Base-by-base conservation (phyloP, 2,113 vertebrate species). In the Alligator sinensis region DNA sequence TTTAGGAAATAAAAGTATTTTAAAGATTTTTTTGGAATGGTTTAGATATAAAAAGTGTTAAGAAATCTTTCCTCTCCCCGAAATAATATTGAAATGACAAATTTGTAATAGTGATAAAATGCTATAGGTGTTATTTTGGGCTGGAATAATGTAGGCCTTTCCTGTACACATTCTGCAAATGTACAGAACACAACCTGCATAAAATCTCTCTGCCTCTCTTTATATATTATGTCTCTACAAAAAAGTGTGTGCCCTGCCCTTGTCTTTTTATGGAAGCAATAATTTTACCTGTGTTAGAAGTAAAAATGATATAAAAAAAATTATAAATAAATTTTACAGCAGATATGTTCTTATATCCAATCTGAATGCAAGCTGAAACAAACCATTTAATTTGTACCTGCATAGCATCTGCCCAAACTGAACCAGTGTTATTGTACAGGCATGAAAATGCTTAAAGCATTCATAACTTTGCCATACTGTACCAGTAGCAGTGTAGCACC, bases 401-500 rank as follows among this genome's bases (percentile, higher is more conserved):
- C 19, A 38, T 19, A 80, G 47, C 21, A 18, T 76, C 28, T 85
- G 88, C 66, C 91, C 57, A 57, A 86, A 14, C 34, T 82, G 91
- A 66, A 75, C 34, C 25, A 77, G 59, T 74, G 64, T 72, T 57
- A 87, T 81, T 72, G 82, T 61, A 21, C 38, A 8, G 25, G 14
- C 11, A 83, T 58, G 28, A 91, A 8, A 38, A 24, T 47, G 16
- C 70, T 24, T 64, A 27, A 61, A 91, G 68, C 17, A 25, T 38
- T 55, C 10, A 14, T n/a, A 38, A 55, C 74, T 70, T 16, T 66
- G 38, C 2, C 15, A 19, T 58, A 27, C 64, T 68, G 78, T 98
- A 99, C 99, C 98, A 99, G 98, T 94, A 99, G 97, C 82, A 99
- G 68, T 0, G 97, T 98, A 81, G 97, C 97, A 94, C 98, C 99